phyloP scores from a whole-genome alignment of 35 echinoderm and acorn worm species.

The Ophiothrix spiculata region DNA sequence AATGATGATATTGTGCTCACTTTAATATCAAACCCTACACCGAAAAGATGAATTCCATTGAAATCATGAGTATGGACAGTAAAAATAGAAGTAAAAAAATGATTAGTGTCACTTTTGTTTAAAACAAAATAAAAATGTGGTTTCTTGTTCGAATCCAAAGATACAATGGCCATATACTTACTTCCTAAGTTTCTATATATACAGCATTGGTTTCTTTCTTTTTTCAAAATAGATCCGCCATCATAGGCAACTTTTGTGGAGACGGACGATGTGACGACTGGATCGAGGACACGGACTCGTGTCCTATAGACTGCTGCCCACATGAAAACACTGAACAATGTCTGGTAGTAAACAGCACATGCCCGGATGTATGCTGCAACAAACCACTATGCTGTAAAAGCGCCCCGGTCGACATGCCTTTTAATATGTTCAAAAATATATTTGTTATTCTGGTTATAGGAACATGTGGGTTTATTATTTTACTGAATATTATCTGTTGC shows the following conservation, averaged over 20 bases:
- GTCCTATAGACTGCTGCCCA: slow-evolving; percentile 1
- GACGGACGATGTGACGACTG: background rate
- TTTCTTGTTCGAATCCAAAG: too few species aligned
- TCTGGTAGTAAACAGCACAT: background rate
- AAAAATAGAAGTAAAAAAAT: too few species aligned
- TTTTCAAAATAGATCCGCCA: background rate
- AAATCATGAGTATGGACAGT: too few species aligned
- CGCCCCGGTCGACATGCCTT: background rate
- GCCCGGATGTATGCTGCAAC: background rate
- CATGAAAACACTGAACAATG: background rate
- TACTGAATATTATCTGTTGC: background rate
- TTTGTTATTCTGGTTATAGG: background rate
- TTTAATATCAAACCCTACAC: too few species aligned
- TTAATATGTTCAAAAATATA: background rate
- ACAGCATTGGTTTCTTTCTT: too few species aligned
- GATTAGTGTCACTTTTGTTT: too few species aligned
- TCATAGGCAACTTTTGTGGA: background rate
- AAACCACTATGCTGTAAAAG: background rate
- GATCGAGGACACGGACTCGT: background rate
- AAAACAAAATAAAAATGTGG: too few species aligned
- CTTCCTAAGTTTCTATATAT: too few species aligned
- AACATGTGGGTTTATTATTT: background rate
- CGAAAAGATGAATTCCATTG: too few species aligned
- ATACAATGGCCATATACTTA: too few species aligned
- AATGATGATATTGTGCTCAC: too few species aligned